Conservation (phyloP, 1,140 invertebrate genomes). For the Eurosta solidaginis region DNA sequence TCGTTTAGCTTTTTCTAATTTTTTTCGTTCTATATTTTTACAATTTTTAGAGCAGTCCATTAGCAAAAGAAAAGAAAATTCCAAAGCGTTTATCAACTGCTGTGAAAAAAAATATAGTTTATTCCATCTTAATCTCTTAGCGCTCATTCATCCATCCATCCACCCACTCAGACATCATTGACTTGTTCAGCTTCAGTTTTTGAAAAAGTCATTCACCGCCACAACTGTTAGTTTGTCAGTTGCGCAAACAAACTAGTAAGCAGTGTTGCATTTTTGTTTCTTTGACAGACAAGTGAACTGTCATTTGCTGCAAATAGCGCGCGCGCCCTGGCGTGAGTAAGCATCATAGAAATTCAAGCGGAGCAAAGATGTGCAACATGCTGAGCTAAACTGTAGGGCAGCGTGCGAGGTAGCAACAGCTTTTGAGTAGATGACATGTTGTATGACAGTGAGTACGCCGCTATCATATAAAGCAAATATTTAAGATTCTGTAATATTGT, state of each 20-base stretch:
- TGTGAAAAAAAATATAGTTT: not conserved
- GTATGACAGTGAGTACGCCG: not conserved
- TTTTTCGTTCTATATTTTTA: not conserved
- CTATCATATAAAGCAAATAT: not conserved
- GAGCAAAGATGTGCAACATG: not conserved
- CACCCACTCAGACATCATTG: not conserved
- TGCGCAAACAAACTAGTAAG: conserved; percentile 16
- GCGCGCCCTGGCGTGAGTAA: not conserved
- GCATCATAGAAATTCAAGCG: not conserved
- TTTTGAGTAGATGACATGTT: too few relatives aligned
- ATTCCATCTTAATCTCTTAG: not conserved
- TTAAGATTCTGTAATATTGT: too few relatives aligned
- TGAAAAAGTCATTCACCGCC: conserved; percentile 6
- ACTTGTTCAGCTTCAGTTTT: not conserved
- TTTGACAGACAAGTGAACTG: conserved; percentile 17
- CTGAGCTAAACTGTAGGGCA: too few relatives aligned
- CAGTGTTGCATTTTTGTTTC: conserved; percentile 23
- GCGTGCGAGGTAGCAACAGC: too few relatives aligned
- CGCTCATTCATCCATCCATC: not conserved
- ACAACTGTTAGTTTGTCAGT: conserved; percentile 2
- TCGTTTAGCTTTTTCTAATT: not conserved
- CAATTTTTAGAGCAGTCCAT: too few relatives aligned
- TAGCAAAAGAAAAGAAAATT: too few relatives aligned
- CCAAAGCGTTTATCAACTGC: not conserved
- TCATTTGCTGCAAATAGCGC: not conserved